Evolutionary conservation across 2,888 invertebrate genomes (phyloP).

Genomic region (Eueremaeus valkanovi): DNA sequence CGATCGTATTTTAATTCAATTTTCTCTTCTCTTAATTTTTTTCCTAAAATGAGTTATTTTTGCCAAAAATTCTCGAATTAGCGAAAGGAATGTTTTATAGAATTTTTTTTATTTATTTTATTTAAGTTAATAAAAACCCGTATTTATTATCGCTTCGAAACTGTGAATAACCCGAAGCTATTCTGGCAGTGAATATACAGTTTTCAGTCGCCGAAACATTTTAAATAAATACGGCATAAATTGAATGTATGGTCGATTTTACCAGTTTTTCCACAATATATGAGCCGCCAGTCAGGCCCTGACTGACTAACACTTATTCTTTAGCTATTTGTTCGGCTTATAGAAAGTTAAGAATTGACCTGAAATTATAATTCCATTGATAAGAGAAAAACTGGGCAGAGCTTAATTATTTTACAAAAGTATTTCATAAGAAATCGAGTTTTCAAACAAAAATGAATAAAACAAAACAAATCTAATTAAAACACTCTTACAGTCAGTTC

Average conservation of each 20-base stretch:
- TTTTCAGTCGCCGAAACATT: neutral
- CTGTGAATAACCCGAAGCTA: neutral
- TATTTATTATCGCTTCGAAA: neutral
- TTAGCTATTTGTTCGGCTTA: neutral
- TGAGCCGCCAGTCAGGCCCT: constrained; percentile 9
- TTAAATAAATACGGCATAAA: neutral
- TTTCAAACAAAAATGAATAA: neutral
- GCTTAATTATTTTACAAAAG: neutral
- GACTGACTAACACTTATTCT: constrained; percentile 10
- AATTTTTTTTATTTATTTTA: neutral
- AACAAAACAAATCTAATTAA: constrained; percentile 4
- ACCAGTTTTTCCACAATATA: neutral
- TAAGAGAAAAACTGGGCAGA: neutral
- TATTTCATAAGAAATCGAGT: neutral
- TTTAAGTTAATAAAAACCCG: neutral
- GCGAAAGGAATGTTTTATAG: neutral
- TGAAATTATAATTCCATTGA: neutral
- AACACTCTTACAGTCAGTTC: neutral
- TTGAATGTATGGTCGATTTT: neutral
- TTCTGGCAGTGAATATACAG: neutral
- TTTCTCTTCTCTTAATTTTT: neutral
- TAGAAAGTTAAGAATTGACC: neutral
- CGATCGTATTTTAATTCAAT: neutral
- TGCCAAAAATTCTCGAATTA: neutral
- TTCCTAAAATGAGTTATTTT: neutral